These are phyloP conservation scores for Neopipo cinnamomea DNA, from an alignment of 2,113 vertebrate genomes.

Conservation along the genomic window DNA sequence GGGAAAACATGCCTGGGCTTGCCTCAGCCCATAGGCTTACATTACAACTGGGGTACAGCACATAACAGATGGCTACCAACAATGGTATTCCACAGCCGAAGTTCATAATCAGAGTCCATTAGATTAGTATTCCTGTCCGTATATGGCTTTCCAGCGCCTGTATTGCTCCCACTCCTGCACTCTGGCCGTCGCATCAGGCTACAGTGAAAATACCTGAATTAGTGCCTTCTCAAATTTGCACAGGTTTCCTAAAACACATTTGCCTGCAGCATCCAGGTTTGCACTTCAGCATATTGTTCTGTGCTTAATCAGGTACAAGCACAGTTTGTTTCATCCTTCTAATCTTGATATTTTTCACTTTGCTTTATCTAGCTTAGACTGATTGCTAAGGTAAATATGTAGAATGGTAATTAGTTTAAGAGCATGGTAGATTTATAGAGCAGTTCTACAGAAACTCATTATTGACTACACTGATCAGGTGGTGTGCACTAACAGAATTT, in stretches of 20 bases:
- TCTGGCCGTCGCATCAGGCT: too few relatives aligned
- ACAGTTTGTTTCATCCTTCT: neutral
- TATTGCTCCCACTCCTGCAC: too few relatives aligned
- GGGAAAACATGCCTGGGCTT: too few relatives aligned
- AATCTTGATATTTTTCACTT: neutral
- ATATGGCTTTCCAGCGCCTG: too few relatives aligned
- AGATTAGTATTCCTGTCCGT: too few relatives aligned
- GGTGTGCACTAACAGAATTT: neutral
- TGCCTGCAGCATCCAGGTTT: neutral
- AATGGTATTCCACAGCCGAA: too few relatives aligned
- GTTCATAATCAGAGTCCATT: too few relatives aligned
- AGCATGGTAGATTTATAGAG: neutral
- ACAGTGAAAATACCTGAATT: neutral
- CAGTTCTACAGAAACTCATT: neutral
- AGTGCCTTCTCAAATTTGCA: neutral
- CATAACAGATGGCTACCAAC: too few relatives aligned
- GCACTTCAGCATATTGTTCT: neutral
- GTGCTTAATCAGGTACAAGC: neutral
- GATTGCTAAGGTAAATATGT: neutral
- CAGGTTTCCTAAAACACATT: neutral
- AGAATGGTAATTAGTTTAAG: slow-evolving; percentile 1
- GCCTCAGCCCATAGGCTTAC: too few relatives aligned
- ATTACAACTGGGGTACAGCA: too few relatives aligned
- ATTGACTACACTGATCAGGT: neutral
- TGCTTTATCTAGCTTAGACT: neutral